Evolutionary conservation across 2,888 invertebrate genomes (phyloP).

Genomic region (Dysmachus trigonus): DNA sequence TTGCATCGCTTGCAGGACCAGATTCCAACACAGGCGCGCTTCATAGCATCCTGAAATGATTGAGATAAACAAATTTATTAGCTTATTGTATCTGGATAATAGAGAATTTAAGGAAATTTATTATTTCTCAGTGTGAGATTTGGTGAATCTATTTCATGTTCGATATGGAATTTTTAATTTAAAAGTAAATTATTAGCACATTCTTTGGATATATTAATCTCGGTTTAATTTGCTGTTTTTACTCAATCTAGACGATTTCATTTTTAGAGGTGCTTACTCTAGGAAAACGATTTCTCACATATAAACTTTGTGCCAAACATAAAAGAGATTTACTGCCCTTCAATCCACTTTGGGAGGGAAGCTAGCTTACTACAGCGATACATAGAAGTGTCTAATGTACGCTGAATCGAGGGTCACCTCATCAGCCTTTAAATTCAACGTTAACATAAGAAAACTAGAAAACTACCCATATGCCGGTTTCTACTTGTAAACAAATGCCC

Average conservation of each 20-base stretch:
- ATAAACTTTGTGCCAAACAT: no score
- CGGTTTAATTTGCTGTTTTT: no score
- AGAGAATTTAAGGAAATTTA: not conserved
- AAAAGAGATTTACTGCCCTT: not conserved
- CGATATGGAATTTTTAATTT: not conserved
- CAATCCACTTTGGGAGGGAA: not conserved
- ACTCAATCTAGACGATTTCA: no score
- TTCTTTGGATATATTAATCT: no score
- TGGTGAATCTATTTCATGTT: not conserved
- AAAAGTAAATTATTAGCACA: no score
- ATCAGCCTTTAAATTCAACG: not conserved
- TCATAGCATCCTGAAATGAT: constrained; percentile 95
- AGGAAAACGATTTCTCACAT: no score
- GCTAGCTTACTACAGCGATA: not conserved
- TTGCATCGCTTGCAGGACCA: constrained; percentile 98
- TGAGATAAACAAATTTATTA: constrained; percentile 56
- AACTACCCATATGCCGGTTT: not conserved
- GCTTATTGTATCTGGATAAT: not conserved
- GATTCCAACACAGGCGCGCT: constrained; percentile 95
- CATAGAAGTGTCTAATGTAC: not conserved
- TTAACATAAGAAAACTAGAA: not conserved
- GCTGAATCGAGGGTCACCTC: not conserved
- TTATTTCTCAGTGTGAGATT: not conserved
- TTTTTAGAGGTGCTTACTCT: no score
- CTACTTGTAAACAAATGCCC: not conserved